Base-by-base conservation (phyloP, 2,888 invertebrate species). In the Aethes cnicana region DNA sequence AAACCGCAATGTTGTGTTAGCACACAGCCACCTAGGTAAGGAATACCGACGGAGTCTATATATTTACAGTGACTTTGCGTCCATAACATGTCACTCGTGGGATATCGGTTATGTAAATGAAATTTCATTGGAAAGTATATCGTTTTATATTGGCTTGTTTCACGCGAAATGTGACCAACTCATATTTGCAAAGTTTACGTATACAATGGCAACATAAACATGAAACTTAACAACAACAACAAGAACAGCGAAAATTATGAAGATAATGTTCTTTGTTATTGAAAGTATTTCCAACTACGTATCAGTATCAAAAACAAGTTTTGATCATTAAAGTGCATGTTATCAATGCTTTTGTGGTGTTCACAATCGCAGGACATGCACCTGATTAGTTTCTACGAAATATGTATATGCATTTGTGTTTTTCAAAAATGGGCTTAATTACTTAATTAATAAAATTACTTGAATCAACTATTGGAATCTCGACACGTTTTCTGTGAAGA, bases 1-100 rank as follows among this genome's bases (percentile, higher is more conserved):
- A 69, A 77, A 85, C 85, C 84, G 76, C 84, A 84, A 65, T 69
- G 73, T 73, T 70, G 72, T 80, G 77, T 76, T 71, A 70, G 78
- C 74, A 75, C 70, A 72, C 72, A 63, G 69, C 65, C 66, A 66
- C 66, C 63, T 60, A 61, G 59, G 41, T 35, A 42, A 53, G 47
- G 47, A 33, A 46, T 46, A 35, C 37, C 26, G 46, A 18, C 28
- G 28, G n/a, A 28, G 46, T 43, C 25, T 43, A 43, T 41, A 32
- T 39, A 46, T 25, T 18, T n/a, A n/a, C 35, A 33, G 20, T 50
- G 36, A 39, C 23, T 44, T 17, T 39, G 26, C 46, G 39, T 52
- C 23, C 36, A 52, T 46, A 26, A 39, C 44, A 39, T 14, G 46
- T 20, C 9, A 14, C 23, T 16, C 6, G 9, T 17, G 8, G 14